Conservation (phyloP, 2,113 vertebrate species). For the Solea solea region DNA sequence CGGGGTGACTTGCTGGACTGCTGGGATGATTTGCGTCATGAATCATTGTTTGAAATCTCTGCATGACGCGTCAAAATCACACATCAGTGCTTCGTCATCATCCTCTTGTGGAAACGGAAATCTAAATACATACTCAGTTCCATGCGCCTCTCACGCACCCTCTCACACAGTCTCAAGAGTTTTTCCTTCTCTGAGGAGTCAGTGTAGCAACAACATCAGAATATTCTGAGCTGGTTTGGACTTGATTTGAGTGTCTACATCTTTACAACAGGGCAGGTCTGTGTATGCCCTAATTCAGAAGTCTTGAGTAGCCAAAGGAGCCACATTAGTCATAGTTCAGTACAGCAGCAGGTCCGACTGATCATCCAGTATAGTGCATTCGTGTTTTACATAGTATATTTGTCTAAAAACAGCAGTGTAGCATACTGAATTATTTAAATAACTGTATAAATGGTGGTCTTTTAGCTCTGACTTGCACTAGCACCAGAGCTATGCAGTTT, state of each 20-base stretch:
- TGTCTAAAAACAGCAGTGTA: slow-evolving; percentile 14
- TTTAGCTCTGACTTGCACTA: neutral
- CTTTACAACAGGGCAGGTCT: slow-evolving; percentile 24
- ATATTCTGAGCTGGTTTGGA: slow-evolving; percentile 11
- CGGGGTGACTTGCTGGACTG: no score
- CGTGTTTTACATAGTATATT: slow-evolving; percentile 22
- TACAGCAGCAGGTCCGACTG: slow-evolving; percentile 33
- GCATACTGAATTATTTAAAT: slow-evolving; percentile 4
- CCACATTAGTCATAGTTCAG: slow-evolving; percentile 49
- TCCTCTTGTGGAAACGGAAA: neutral
- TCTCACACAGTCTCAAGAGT: neutral
- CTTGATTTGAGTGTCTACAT: slow-evolving; percentile 26
- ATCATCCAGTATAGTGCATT: slow-evolving; percentile 35
- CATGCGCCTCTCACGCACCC: slow-evolving; percentile 25
- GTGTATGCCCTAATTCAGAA: slow-evolving; percentile 30
- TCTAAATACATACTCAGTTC: neutral
- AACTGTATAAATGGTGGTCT: neutral
- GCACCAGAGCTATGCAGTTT: neutral
- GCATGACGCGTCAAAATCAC: neutral
- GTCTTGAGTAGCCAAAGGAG: slow-evolving; percentile 30
- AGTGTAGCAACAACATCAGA: slow-evolving; percentile 4
- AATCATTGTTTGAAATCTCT: neutral
- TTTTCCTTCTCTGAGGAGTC: neutral
- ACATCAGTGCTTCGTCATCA: neutral
- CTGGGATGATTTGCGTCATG: no score